phyloP scores from a whole-genome alignment of 30 jellyfish, hydroid and myxozoan genomes.

The Hydractinia echinata region DNA sequence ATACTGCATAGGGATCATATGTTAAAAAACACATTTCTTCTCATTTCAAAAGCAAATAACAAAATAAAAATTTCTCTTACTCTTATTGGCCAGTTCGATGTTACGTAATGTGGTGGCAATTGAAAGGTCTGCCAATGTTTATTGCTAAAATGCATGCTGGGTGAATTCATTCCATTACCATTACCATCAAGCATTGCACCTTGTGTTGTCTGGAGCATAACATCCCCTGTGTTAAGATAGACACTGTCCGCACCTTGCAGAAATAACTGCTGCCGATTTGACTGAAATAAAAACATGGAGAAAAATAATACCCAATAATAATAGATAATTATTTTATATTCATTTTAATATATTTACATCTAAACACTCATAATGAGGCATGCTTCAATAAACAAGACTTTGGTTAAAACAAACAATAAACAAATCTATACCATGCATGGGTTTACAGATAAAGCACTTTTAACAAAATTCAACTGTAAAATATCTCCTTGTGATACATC shows the following conservation, averaged over 20 bases:
- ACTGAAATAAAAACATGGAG: slow-evolving; percentile 39
- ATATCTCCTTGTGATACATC: slow-evolving; percentile 55
- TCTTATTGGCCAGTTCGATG: slow-evolving; percentile 85
- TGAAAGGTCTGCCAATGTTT: slow-evolving; percentile 97
- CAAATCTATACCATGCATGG: slow-evolving; percentile 88
- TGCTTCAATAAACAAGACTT: not conserved
- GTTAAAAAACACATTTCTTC: no score
- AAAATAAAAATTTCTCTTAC: slow-evolving; percentile 18
- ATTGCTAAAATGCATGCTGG: slow-evolving; percentile 67
- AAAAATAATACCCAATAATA: not conserved
- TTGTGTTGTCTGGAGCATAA: slow-evolving; percentile 48
- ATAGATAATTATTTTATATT: not conserved
- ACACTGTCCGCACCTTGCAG: slow-evolving; percentile 81
- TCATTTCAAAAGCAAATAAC: not conserved
- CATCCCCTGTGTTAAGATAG: slow-evolving; percentile 79
- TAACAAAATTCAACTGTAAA: slow-evolving; percentile 62
- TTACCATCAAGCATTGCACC: slow-evolving; percentile 22
- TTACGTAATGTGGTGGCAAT: slow-evolving; percentile 61
- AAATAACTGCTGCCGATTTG: slow-evolving; percentile 85
- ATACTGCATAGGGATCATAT: no score
- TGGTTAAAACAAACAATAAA: not conserved
- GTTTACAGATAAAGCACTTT: slow-evolving; percentile 88
- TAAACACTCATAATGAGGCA: not conserved
- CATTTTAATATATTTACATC: not conserved
- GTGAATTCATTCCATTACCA: slow-evolving; percentile 24